A percentile compares a stretch with the other conserved stretches of the same genome.
Conservation (phyloP, 2,888 invertebrate genomes). For the Amphipoea oculea region DNA sequence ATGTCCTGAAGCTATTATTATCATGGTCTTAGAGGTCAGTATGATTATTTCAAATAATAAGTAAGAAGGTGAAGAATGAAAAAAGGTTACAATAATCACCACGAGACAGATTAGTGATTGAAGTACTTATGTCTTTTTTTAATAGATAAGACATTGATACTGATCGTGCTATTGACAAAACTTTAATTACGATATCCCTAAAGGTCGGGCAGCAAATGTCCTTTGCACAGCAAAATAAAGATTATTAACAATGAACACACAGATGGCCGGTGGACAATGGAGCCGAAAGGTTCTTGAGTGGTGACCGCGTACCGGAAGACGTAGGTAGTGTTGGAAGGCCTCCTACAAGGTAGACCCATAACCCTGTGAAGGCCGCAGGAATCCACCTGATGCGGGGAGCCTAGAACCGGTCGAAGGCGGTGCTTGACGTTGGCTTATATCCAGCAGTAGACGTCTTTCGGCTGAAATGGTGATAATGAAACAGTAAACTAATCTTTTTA, state of each 20-base stretch:
- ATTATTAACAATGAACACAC: not conserved
- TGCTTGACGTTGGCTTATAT: no score
- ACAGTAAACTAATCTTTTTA: not conserved
- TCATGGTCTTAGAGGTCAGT: slow-evolving; percentile 94
- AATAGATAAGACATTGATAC: no score
- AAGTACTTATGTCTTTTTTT: not conserved
- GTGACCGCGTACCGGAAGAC: not conserved
- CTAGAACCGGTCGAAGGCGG: not conserved
- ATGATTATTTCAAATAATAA: not conserved
- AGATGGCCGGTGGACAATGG: not conserved
- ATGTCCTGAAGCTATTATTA: slow-evolving; percentile 95
- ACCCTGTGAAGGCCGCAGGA: not conserved
- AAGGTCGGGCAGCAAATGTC: not conserved
- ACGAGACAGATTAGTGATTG: not conserved
- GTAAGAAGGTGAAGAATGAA: not conserved
- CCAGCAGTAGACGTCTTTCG: not conserved
- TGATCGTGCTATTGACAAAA: not conserved
- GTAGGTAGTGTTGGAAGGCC: no score
- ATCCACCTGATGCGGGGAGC: not conserved
- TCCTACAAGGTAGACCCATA: no score
- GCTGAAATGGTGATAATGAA: no score
- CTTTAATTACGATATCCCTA: not conserved
- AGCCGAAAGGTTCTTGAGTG: not conserved
- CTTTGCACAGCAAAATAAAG: not conserved
- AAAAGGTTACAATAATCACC: no score